phyloP scores from a whole-genome alignment of 2,888 invertebrate species.

The Anaspis maculata region DNA sequence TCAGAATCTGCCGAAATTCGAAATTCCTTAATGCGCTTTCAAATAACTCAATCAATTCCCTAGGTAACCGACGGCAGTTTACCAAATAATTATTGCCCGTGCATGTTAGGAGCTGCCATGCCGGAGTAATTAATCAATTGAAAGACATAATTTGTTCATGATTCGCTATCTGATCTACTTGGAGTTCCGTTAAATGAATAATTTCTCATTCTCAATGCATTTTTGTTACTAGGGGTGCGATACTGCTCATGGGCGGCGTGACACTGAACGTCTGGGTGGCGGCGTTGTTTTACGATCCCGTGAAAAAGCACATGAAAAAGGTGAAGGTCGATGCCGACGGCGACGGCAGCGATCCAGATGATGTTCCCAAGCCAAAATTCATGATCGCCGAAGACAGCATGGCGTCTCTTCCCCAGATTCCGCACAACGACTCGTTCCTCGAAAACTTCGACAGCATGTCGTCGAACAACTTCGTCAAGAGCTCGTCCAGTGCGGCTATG shows the following conservation, averaged over 20 bases:
- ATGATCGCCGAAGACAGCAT: conserved; percentile 37
- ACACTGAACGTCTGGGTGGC: conserved; percentile 80
- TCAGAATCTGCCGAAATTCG: no score
- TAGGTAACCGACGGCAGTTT: no score
- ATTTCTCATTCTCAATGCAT: no score
- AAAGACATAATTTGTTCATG: conserved; percentile 15
- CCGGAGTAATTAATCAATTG: conserved; percentile 2
- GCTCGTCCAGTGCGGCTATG: conserved; percentile 64
- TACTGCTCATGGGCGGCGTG: conserved; percentile 71
- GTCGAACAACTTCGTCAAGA: conserved; percentile 50
- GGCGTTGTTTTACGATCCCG: conserved; percentile 76
- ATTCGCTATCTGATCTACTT: no score
- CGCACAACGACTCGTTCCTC: conserved; percentile 34
- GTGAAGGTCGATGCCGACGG: conserved; percentile 39
- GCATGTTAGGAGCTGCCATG: no score
- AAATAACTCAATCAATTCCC: no score
- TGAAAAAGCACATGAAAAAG: conserved; percentile 69
- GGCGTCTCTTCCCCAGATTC: conserved; percentile 32
- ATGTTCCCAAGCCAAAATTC: conserved; percentile 34
- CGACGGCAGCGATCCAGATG: conserved; percentile 21
- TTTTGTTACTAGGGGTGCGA: conserved; percentile 63
- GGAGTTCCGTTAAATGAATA: no score
- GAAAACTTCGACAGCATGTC: conserved; percentile 32
- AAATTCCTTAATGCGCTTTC: no score
- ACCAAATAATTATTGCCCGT: no score